Conservation (phyloP, 2,113 vertebrate genomes). For the Sardina pilchardus region DNA sequence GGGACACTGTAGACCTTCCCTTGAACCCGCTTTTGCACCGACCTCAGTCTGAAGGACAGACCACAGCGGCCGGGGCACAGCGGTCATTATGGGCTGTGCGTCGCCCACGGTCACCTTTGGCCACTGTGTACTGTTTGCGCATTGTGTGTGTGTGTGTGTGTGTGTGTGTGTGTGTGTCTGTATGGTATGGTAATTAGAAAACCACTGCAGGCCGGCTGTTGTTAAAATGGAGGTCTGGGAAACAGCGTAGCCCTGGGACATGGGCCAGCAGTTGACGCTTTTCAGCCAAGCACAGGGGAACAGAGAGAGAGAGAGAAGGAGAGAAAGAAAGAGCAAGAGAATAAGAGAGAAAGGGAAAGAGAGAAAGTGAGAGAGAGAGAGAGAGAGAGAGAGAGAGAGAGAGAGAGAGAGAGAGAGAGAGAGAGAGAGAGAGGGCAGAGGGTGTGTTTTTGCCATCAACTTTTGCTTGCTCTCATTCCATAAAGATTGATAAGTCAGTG, state of each 20-base stretch:
- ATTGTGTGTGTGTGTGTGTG: neutral
- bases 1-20: neutral
- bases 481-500: neutral
- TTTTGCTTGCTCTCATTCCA: neutral
- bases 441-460: conserved; percentile 17
- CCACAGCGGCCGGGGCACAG: neutral
- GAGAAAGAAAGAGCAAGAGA: neutral
- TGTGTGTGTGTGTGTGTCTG: neutral
- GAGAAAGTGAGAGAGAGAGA: neutral
- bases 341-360: neutral
- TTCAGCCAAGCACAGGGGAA: neutral
- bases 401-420: neutral
- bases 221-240: conserved; percentile 16
- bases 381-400: neutral
- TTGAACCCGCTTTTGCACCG: neutral
- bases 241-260: neutral
- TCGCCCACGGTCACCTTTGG: neutral
- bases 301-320: neutral
- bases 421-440: neutral
- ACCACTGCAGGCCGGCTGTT: neutral
- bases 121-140: neutral
- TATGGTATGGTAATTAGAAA: conserved; percentile 1
- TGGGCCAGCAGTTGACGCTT: neutral
- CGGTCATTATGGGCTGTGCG: neutral
- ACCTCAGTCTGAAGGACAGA: neutral